Evolutionary conservation across 2,888 invertebrate genomes (phyloP).

Genomic region (Sceliomorpha sp.): DNA sequence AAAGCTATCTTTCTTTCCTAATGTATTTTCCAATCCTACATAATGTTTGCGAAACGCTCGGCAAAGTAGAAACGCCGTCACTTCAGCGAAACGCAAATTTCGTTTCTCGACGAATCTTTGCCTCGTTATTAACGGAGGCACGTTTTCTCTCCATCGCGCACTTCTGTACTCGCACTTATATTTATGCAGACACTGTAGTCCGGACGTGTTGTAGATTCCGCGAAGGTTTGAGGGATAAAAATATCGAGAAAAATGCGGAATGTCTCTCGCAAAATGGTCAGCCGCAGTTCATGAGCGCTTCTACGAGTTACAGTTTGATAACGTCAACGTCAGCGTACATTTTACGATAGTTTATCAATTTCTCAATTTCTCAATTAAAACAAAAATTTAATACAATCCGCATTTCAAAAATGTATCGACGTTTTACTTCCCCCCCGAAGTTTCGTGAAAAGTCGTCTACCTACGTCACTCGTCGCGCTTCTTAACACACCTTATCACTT

Average conservation of each 20-base stretch:
- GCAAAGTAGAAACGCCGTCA: conserved; percentile 39
- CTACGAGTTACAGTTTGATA: too few species aligned
- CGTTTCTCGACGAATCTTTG: conserved; percentile 48
- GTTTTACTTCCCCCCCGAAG: too few species aligned
- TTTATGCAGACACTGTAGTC: conserved; percentile 49
- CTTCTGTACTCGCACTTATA: conserved; percentile 41
- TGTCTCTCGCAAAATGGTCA: conserved; percentile 17
- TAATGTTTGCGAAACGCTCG: conserved; percentile 44
- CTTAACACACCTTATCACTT: too few species aligned
- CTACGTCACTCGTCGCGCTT: too few species aligned
- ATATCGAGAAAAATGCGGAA: conserved; percentile 29
- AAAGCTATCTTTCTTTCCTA: conserved; percentile 30
- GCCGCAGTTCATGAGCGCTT: conserved; percentile 25
- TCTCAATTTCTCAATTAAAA: neutral
- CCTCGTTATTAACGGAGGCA: conserved; percentile 54
- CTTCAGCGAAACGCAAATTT: conserved; percentile 43
- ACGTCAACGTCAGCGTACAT: too few species aligned
- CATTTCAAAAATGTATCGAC: too few species aligned
- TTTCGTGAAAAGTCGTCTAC: too few species aligned
- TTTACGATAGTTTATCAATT: too few species aligned
- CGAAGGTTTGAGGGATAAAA: conserved; percentile 20
- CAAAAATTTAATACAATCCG: too few species aligned
- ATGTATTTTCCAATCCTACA: conserved; percentile 40
- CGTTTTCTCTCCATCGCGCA: conserved; percentile 38
- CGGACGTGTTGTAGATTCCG: conserved; percentile 45